phyloP scores from a whole-genome alignment of 2,888 invertebrate species.

The Limnephilus auricula region DNA sequence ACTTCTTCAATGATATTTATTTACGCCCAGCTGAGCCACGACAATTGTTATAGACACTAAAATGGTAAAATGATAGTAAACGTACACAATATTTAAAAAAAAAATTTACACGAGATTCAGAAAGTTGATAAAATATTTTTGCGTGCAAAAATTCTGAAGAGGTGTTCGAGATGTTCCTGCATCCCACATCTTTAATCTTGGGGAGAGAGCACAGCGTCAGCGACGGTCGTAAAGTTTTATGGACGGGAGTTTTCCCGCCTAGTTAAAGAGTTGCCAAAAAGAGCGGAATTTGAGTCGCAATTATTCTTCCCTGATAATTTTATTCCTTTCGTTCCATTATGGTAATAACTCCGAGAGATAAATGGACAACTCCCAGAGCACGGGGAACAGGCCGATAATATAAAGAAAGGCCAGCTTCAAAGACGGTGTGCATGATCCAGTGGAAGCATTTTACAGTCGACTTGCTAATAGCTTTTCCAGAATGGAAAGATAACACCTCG shows the following conservation, averaged over 20 bases:
- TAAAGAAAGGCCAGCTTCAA: neutral
- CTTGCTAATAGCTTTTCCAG: neutral
- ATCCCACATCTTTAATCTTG: neutral
- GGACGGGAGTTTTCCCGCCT: neutral
- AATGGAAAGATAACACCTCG: neutral
- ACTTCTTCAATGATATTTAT: no score
- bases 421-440: neutral
- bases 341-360: slow-evolving; percentile 29
- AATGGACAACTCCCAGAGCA: slow-evolving; percentile 9
- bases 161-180: neutral
- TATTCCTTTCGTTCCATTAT: slow-evolving; percentile 29
- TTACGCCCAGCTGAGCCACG: no score
- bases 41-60: no score
- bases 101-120: no score
- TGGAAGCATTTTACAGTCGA: neutral
- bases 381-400: neutral
- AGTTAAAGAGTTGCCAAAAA: slow-evolving; percentile 41
- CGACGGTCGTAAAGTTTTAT: slow-evolving; percentile 37
- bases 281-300: slow-evolving; percentile 30
- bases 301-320: slow-evolving; percentile 45
- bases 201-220: neutral
- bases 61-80: no score
- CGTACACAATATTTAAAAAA: no score
- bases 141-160: neutral
- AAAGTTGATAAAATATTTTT: no score